Evolutionary conservation across 2,113 vertebrate genomes (phyloP), one percentile per base, ranked within the genome.

Genomic region (Chlorocebus sabaeus): DNA sequence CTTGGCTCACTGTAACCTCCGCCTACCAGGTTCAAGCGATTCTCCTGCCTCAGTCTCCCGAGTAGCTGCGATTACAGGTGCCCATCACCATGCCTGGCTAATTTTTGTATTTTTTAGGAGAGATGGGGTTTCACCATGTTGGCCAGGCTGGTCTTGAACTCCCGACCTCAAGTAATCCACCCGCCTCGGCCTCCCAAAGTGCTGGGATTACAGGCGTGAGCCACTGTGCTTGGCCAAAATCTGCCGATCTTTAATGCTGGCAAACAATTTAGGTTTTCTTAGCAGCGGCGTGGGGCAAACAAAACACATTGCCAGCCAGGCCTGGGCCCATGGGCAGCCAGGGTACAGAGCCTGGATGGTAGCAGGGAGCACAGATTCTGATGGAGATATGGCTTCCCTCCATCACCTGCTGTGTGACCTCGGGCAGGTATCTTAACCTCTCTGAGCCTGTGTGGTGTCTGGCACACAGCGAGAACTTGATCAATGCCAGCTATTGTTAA

Each of bases 351-450:
- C 64, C 12, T 18, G 45, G 25, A 79, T 35, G 30, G 38, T 11
- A 52, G 10, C 12, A 1, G 35, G 27, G 38, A 20, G 20, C 76
- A 2, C 43, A 50, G 52, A 52, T 6, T n/a, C 67, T 7, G 13
- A 17, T 30, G 25, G 38, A 57, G 67, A 30, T 73, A 45, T 5
- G 0, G 3, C 16, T 32, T 35, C 45, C 6, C 14, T 68, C 64
- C 61, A 6, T 12, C 32, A 68, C 25, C 59, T 30, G 94, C 90
- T 93, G 35, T 87, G 86, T 59, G 38, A 52, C 83, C 79, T 89
- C 27, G 0, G 35, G 48, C 6, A 5, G 61, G 12, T 13, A 20
- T 61, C 45, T 40, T 25, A 0, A 10, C 25, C 70, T 84, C 70
- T 81, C 86, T 79, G 76, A 73, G 32, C 70, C 40, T 14, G 32